Evolutionary conservation across 2,888 invertebrate species (phyloP).

Genomic region (Catocala sponsa): DNA sequence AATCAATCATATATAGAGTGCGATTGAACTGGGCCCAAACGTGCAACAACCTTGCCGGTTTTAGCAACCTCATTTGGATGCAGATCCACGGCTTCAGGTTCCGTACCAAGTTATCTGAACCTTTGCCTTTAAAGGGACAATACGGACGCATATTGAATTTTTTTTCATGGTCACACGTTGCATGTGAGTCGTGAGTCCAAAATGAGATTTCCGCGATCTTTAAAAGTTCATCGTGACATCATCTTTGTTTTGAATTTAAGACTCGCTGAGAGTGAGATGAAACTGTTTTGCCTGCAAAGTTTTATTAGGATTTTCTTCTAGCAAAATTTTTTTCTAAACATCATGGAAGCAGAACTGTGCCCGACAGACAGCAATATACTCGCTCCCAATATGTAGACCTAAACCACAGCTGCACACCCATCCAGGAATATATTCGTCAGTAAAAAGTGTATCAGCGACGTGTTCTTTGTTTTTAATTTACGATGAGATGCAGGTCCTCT

Average conservation of each 20-base stretch:
- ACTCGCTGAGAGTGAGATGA: no score
- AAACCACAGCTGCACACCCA: no score
- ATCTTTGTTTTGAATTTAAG: not conserved
- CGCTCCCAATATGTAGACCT: no score
- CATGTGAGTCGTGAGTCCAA: slow-evolving; percentile 13
- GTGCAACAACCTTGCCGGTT: slow-evolving; percentile 32
- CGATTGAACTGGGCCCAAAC: slow-evolving; percentile 11
- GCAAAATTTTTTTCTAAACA: no score
- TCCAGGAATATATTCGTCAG: no score
- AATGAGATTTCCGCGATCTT: slow-evolving; percentile 30
- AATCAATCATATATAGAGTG: slow-evolving; percentile 43
- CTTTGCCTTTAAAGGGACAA: slow-evolving; percentile 40
- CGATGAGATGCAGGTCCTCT: no score
- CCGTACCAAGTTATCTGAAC: slow-evolving; percentile 25
- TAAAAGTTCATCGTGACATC: slow-evolving; percentile 10
- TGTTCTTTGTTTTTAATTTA: no score
- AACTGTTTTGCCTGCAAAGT: no score
- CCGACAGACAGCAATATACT: no score
- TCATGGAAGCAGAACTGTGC: no score
- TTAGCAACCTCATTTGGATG: slow-evolving; percentile 53
- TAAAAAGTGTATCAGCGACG: no score
- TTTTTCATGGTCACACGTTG: slow-evolving; percentile 21
- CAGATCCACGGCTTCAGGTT: slow-evolving; percentile 28
- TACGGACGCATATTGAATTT: slow-evolving; percentile 20
- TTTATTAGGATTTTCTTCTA: no score